These are phyloP conservation scores for Cyanoramphus novaezelandiae DNA, from an alignment of 2,113 vertebrate species.

Conservation along the genomic window DNA sequence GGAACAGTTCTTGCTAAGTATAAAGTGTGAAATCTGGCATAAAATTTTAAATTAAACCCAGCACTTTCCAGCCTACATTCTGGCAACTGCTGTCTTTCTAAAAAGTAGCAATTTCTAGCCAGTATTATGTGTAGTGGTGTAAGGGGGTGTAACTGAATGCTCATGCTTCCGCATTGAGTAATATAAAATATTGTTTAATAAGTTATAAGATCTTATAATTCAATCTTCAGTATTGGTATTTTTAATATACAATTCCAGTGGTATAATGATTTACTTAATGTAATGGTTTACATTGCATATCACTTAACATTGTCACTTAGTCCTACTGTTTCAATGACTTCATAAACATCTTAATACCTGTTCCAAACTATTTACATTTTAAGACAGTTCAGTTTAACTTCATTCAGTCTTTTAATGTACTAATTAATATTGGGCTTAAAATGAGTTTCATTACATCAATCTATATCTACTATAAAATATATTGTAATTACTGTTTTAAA, in stretches of 20 bases:
- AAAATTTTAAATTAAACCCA: slow-evolving; percentile 43
- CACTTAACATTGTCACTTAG: not conserved
- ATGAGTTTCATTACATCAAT: not conserved
- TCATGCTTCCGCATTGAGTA: not conserved
- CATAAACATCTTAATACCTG: not conserved
- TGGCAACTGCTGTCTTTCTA: slow-evolving; percentile 3
- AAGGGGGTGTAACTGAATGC: not conserved
- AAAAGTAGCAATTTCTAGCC: not conserved
- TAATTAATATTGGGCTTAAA: not conserved
- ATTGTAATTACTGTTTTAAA: not conserved
- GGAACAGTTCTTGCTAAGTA: slow-evolving; percentile 34
- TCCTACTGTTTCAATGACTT: not conserved
- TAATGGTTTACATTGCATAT: not conserved
- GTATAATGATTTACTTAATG: not conserved
- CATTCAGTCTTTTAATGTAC: not conserved
- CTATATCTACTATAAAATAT: not conserved
- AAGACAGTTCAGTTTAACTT: not conserved
- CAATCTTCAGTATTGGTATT: not conserved
- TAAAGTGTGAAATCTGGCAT: slow-evolving; percentile 52
- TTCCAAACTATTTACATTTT: not conserved
- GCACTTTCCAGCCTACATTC: slow-evolving; percentile 15
- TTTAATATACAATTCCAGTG: not conserved
- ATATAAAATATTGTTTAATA: not conserved
- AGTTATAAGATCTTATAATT: not conserved
- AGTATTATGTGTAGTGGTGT: not conserved